phyloP scores from a whole-genome alignment of 2,888 invertebrate genomes.

The Lomographa bimaculata region DNA sequence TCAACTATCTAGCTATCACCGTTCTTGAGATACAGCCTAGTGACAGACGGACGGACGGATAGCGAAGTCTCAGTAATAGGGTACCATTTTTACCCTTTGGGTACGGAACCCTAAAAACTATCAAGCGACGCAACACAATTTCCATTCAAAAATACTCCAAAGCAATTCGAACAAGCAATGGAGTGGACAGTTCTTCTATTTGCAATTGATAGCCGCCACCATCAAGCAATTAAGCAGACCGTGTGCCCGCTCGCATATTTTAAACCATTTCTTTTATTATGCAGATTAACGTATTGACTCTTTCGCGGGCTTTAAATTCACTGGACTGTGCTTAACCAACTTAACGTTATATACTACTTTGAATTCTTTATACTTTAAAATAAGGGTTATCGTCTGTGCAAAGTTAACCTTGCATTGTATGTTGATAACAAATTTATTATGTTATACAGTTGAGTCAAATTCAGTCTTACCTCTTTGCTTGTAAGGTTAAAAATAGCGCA shows the following conservation, averaged over 20 bases:
- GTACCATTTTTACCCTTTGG: too few relatives aligned
- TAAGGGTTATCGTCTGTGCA: constrained; percentile 7
- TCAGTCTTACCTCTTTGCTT: constrained; percentile 9
- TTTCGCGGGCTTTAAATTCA: constrained; percentile 39
- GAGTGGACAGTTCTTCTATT: constrained; percentile 77
- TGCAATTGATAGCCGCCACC: constrained; percentile 77
- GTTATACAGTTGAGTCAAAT: constrained; percentile 5
- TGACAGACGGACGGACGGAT: too few relatives aligned
- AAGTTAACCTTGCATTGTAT: not conserved
- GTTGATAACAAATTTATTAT: constrained; percentile 3
- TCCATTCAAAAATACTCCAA: constrained; percentile 55
- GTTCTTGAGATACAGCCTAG: too few relatives aligned
- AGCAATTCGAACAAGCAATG: constrained; percentile 60
- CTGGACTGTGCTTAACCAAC: constrained; percentile 35
- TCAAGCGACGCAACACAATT: constrained; percentile 45
- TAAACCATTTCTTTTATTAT: constrained; percentile 75
- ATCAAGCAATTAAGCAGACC: constrained; percentile 69
- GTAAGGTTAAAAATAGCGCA: constrained; percentile 8
- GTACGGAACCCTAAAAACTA: too few relatives aligned
- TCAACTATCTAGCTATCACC: too few relatives aligned
- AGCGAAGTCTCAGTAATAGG: too few relatives aligned
- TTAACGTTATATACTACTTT: constrained; percentile 11
- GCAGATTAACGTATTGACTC: constrained; percentile 79
- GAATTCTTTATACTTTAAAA: constrained; percentile 1
- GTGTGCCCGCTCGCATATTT: constrained; percentile 65